Percentiles rank a stretch among this genome's conserved stretches.
Evolutionary conservation across 2,888 invertebrate species (phyloP).

Genomic region (Amaurobius ferox): DNA sequence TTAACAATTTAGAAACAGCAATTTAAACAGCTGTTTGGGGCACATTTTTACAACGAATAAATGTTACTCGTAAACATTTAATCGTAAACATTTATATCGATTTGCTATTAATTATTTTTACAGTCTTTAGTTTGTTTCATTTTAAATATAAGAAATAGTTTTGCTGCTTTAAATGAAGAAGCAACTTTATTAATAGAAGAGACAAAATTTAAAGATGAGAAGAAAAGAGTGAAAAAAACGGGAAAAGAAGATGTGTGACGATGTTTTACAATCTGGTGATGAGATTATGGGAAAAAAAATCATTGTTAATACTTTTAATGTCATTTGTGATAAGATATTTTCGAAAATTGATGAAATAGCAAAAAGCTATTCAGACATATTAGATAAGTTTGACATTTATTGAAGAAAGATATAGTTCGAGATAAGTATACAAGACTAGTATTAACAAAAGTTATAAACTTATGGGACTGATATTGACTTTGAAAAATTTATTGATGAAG

Average conservation of each 20-base stretch:
- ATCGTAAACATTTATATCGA: background rate
- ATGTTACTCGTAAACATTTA: constrained; percentile 22
- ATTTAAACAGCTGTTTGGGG: constrained; percentile 14
- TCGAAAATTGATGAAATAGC: background rate
- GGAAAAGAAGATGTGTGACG: background rate
- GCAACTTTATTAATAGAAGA: background rate
- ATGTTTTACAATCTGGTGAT: background rate
- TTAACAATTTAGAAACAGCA: constrained; percentile 19
- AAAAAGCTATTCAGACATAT: background rate
- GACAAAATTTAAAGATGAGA: no score
- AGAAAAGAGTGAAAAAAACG: background rate
- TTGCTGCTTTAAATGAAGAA: background rate
- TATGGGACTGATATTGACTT: no score
- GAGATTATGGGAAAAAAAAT: background rate
- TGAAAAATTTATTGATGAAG: no score
- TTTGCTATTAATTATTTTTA: background rate
- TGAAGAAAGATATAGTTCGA: no score
- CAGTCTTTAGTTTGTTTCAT: background rate
- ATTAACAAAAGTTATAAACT: no score
- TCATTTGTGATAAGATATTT: background rate
- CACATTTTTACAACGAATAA: constrained; percentile 36
- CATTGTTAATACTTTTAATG: background rate
- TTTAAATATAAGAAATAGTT: background rate
- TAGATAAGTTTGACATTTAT: no score
- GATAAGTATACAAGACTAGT: no score